phyloP scores from a whole-genome alignment of 2,888 invertebrate species.

The Epsilonema sp. region DNA sequence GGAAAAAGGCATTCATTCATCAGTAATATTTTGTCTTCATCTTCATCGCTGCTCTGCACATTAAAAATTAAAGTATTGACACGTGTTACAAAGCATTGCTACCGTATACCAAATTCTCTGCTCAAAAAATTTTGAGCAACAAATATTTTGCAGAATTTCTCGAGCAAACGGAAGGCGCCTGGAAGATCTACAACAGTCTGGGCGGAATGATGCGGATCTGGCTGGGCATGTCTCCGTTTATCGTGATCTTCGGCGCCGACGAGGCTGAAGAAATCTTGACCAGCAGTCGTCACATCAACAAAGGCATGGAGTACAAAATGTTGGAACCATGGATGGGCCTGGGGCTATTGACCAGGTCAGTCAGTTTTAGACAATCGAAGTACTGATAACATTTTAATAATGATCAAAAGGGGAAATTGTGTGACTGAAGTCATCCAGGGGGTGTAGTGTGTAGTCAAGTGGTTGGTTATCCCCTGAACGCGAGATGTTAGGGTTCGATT shows the following conservation, averaged over 20 bases:
- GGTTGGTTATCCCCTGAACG: too few relatives aligned
- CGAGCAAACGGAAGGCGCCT: constrained; percentile 20
- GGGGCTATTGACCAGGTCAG: constrained; percentile 20
- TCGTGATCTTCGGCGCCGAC: constrained; percentile 21
- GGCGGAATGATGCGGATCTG: constrained; percentile 22
- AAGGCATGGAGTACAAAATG: constrained; percentile 21
- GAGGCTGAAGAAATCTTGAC: constrained; percentile 12
- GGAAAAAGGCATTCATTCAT: too few relatives aligned
- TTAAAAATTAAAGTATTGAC: too few relatives aligned
- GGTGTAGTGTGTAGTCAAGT: too few relatives aligned
- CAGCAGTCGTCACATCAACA: constrained; percentile 20
- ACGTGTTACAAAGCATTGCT: too few relatives aligned
- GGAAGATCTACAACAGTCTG: constrained; percentile 16
- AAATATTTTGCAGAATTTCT: constrained; percentile 4
- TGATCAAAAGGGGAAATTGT: too few relatives aligned
- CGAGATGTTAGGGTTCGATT: too few relatives aligned
- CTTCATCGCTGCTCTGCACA: too few relatives aligned
- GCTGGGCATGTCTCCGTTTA: constrained; percentile 17
- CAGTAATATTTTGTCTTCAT: too few relatives aligned
- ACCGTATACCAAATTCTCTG: too few relatives aligned
- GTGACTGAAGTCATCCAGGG: too few relatives aligned
- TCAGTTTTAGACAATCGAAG: not conserved
- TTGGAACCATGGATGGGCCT: constrained; percentile 25
- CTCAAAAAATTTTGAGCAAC: too few relatives aligned
- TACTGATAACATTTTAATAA: not conserved